Conservation (phyloP, 2,797 vertebrate genomes). For the Poeciliopsis paucimaculata region DNA sequence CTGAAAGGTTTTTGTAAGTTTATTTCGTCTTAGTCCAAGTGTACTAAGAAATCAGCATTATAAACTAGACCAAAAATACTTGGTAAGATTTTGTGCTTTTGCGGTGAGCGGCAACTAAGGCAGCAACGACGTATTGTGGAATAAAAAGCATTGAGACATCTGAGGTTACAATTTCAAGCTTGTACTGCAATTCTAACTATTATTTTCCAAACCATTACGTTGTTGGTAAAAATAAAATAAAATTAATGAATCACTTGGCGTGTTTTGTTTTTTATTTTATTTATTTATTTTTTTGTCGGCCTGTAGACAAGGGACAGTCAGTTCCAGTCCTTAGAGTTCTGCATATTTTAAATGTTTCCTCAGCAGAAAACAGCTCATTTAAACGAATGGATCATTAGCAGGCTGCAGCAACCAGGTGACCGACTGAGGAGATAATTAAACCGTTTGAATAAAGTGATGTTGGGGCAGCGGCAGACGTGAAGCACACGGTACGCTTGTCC, state of each 20-base stretch:
- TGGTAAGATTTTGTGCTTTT: too few species aligned
- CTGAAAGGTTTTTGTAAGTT: too few species aligned
- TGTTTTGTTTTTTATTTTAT: not conserved
- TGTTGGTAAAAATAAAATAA: not conserved
- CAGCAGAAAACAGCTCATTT: not conserved
- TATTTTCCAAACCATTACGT: not conserved
- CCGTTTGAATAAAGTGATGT: not conserved
- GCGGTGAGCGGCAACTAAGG: not conserved
- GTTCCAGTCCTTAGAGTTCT: not conserved
- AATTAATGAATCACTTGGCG: not conserved
- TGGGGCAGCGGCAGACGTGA: not conserved
- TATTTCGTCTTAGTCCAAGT: too few species aligned
- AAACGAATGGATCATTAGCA: not conserved
- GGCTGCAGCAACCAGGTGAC: conserved; percentile 2
- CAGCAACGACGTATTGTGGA: not conserved
- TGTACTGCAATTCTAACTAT: not conserved
- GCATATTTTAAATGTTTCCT: not conserved
- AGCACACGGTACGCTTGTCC: not conserved
- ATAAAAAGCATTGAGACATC: not conserved
- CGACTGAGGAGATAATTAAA: not conserved
- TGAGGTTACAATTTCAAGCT: not conserved
- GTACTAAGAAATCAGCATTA: too few species aligned
- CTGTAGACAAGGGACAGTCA: not conserved
- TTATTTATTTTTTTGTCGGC: not conserved
- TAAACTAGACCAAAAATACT: too few species aligned